Evolutionary conservation across 35 echinoderm and acorn worm species (phyloP).

Genomic region (Amphiura filiformis): DNA sequence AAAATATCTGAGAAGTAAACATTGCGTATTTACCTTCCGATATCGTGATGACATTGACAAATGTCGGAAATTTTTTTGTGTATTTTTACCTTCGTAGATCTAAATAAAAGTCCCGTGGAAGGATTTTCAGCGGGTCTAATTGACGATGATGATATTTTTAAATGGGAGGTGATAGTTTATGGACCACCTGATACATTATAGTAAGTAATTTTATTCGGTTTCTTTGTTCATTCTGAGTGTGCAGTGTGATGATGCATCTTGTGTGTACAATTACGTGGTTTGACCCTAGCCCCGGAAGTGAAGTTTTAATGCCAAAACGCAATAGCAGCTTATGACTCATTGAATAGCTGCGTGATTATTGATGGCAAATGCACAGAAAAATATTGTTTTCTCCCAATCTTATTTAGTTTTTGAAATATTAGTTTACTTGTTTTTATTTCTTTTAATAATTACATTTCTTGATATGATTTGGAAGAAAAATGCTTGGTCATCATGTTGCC

Average conservation of each 20-base stretch:
- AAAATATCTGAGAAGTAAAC: too few relatives aligned
- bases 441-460: too few relatives aligned
- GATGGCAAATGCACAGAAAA: not conserved
- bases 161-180: slow-evolving; percentile 83
- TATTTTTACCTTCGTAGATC: slow-evolving; percentile 45
- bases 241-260: not conserved
- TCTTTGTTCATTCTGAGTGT: slow-evolving; percentile 7
- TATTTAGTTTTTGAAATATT: too few relatives aligned
- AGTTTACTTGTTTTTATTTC: too few relatives aligned
- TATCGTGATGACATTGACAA: too few relatives aligned
- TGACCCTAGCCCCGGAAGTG: not conserved
- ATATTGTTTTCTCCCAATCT: too few relatives aligned
- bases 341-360: too few relatives aligned
- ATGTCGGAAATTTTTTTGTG: not conserved
- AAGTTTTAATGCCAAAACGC: too few relatives aligned
- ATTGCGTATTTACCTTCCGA: too few relatives aligned
- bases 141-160: slow-evolving; percentile 86
- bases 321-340: too few relatives aligned
- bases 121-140: slow-evolving; percentile 93
- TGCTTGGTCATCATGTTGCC: too few relatives aligned
- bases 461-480: too few relatives aligned
- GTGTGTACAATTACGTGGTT: not conserved
- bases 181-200: slow-evolving; percentile 89
- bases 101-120: slow-evolving; percentile 55
- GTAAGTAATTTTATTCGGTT: slow-evolving; percentile 50